Evolutionary conservation across 2,797 vertebrate species (phyloP).

Genomic region (Oreortyx pictus): DNA sequence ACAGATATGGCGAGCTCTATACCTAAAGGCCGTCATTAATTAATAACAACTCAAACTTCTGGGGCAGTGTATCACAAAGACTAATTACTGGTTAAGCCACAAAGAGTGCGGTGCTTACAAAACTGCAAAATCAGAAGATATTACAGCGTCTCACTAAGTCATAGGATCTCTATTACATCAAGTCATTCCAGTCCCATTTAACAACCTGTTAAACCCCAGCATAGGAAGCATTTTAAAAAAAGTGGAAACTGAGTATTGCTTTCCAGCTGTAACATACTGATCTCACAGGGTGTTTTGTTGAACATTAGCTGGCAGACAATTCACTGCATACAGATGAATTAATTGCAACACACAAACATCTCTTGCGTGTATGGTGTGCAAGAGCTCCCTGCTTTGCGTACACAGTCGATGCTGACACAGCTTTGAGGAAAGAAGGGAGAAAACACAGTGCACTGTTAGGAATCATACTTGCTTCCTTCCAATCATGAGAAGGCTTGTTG

Average conservation of each 20-base stretch:
- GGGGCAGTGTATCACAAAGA: neutral
- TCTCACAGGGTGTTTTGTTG: neutral
- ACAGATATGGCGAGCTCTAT: neutral
- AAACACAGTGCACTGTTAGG: neutral
- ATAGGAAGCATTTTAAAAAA: neutral
- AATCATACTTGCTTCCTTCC: neutral
- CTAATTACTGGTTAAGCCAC: neutral
- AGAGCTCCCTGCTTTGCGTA: neutral
- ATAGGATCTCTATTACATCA: neutral
- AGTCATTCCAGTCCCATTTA: neutral
- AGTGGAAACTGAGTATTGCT: neutral
- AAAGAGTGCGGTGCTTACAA: neutral
- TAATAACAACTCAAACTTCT: neutral
- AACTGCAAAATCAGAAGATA: neutral
- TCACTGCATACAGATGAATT: neutral
- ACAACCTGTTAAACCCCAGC: neutral
- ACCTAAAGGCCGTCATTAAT: neutral
- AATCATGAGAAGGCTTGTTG: neutral
- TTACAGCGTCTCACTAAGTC: neutral
- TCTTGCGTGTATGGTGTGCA: fast-evolving
- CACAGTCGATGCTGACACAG: neutral
- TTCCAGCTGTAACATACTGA: neutral
- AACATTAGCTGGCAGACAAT: neutral
- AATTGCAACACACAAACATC: neutral
- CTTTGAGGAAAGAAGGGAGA: neutral